Conservation (phyloP, 2,888 invertebrate species). For the Phrixothrix hirtus region DNA sequence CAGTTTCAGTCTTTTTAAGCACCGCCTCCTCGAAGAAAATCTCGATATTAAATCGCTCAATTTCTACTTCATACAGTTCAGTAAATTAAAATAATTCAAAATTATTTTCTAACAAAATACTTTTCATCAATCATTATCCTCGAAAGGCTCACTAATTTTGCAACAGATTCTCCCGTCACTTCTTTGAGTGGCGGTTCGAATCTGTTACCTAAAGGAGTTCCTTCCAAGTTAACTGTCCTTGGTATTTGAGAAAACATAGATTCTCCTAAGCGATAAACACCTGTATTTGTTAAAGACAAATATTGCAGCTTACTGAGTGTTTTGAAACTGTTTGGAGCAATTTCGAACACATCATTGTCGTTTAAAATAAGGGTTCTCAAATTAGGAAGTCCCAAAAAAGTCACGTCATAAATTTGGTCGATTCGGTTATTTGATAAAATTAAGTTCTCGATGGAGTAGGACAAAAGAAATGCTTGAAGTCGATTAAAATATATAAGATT, state of each 20-base stretch:
- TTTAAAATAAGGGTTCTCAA: conserved; percentile 48
- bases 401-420: conserved; percentile 48
- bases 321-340: conserved; percentile 48
- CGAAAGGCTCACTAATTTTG: conserved; percentile 33
- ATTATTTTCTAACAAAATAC: not conserved
- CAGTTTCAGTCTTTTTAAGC: not conserved
- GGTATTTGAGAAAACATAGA: conserved; percentile 50
- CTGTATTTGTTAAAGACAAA: conserved; percentile 50
- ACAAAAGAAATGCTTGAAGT: conserved; percentile 46
- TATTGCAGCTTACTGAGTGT: conserved; percentile 46
- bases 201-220: conserved; percentile 48
- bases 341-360: conserved; percentile 44
- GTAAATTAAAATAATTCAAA: not conserved
- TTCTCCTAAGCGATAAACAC: conserved; percentile 46
- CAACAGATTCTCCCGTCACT: conserved; percentile 45
- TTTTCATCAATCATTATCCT: conserved; percentile 9
- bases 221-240: conserved; percentile 47
- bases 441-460: conserved; percentile 46
- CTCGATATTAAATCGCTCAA: not conserved
- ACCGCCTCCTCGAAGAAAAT: not conserved
- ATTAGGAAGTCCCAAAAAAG: conserved; percentile 49
- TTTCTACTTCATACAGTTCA: not conserved
- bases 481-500: conserved; percentile 47
- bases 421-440: conserved; percentile 49
- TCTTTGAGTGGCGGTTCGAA: conserved; percentile 51